Conservation (phyloP, 1,140 invertebrate genomes). For the Drosophila suzukii region DNA sequence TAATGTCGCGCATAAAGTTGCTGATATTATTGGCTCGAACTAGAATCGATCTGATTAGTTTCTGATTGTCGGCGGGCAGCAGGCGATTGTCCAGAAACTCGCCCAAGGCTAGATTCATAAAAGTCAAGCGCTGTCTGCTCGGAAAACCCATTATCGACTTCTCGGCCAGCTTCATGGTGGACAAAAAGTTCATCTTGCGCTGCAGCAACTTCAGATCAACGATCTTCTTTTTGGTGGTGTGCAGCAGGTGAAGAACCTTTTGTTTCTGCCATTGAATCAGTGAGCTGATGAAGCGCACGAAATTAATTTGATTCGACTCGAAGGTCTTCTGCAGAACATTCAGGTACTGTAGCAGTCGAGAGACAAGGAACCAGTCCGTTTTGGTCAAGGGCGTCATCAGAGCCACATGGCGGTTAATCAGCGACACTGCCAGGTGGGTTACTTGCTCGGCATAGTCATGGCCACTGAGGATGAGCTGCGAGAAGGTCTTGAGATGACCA, state of each 20-base stretch:
- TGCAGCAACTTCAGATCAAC: constrained; percentile 58
- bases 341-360: constrained; percentile 62
- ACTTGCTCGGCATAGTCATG: constrained; percentile 52
- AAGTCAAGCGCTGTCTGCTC: constrained; percentile 34
- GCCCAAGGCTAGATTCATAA: constrained; percentile 46
- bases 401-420: constrained; percentile 51
- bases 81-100: constrained; percentile 58
- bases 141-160: constrained; percentile 53
- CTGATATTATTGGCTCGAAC: constrained; percentile 41
- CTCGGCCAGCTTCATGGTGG: constrained; percentile 56
- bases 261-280: constrained; percentile 65
- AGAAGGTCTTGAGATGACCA: constrained; percentile 54
- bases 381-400: constrained; percentile 41
- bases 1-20: constrained; percentile 27
- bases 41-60: constrained; percentile 43
- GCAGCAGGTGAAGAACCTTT: constrained; percentile 75
- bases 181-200: constrained; percentile 54
- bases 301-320: constrained; percentile 62
- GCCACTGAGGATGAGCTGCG: constrained; percentile 44
- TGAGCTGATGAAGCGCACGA: constrained; percentile 45
- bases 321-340: constrained; percentile 52
- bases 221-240: constrained; percentile 86
- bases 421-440: constrained; percentile 35
- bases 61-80: constrained; percentile 56
- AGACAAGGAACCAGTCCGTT: constrained; percentile 32